Evolutionary conservation across 2,113 vertebrate genomes (phyloP).

Genomic region (Pan troglodytes): DNA sequence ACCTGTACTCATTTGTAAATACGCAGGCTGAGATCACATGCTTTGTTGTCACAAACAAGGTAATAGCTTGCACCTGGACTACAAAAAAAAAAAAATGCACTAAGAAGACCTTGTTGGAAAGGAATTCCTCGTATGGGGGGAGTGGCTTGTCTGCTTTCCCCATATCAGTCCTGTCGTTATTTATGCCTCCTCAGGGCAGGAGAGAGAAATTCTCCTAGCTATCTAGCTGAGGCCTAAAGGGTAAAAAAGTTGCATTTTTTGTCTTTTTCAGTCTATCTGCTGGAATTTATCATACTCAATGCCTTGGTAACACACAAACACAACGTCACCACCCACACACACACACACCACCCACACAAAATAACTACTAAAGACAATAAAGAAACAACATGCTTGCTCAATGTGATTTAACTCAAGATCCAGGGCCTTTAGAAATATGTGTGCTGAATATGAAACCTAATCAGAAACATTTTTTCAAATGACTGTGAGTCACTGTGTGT

Average conservation of each 20-base stretch:
- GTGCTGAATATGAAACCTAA: not conserved
- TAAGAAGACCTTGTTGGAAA: conserved; percentile 11
- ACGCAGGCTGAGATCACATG: conserved; percentile 58
- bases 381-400: not conserved
- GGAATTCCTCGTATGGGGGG: not conserved
- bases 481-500: not conserved
- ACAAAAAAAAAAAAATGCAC: not conserved
- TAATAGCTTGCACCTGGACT: conserved; percentile 71
- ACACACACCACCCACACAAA: too few species aligned
- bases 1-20: conserved; percentile 72
- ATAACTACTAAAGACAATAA: not conserved
- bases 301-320: not conserved
- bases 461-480: conserved; percentile 51
- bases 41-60: conserved; percentile 55
- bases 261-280: not conserved
- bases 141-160: not conserved
- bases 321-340: not conserved
- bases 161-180: not conserved
- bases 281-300: conserved; percentile 3
- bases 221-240: not conserved
- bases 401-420: not conserved
- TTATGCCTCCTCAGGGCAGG: not conserved
- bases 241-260: conserved; percentile 11
- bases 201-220: not conserved
- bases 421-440: not conserved